These are phyloP conservation scores for Monodelphis domestica DNA, from an alignment of 2,797 vertebrate genomes.

Conservation along the genomic window DNA sequence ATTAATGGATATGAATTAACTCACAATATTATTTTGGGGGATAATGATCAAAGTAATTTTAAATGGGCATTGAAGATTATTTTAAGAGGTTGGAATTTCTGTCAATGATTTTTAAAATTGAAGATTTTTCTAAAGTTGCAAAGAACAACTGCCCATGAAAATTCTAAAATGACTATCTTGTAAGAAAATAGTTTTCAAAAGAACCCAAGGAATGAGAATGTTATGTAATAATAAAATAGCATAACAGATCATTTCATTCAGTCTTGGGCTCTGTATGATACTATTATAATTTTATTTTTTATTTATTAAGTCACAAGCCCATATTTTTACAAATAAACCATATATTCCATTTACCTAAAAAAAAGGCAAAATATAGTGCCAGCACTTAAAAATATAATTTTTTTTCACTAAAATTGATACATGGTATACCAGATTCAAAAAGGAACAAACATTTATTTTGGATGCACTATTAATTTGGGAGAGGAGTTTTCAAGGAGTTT, in stretches of 20 bases:
- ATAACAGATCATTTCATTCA: slow-evolving; percentile 65
- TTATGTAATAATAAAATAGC: slow-evolving; percentile 53
- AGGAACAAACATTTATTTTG: slow-evolving; percentile 45
- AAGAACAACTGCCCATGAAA: slow-evolving; percentile 51
- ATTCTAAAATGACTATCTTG: slow-evolving; percentile 52
- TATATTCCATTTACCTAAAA: slow-evolving; percentile 56
- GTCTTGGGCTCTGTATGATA: slow-evolving; percentile 42
- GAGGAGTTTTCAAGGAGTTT: slow-evolving; percentile 11
- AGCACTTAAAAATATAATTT: background rate
- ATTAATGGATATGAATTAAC: slow-evolving; percentile 54
- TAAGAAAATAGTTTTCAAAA: slow-evolving; percentile 52
- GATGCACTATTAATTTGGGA: background rate
- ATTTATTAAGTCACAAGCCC: slow-evolving; percentile 60
- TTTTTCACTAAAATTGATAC: slow-evolving; percentile 15
- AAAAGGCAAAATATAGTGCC: slow-evolving; percentile 42
- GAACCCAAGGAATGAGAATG: slow-evolving; percentile 65
- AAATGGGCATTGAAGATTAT: slow-evolving; percentile 44
- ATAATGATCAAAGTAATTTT: slow-evolving; percentile 45
- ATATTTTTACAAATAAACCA: slow-evolving; percentile 32
- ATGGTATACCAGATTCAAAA: slow-evolving; percentile 53
- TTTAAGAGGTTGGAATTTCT: slow-evolving; percentile 39
- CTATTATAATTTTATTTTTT: slow-evolving; percentile 48
- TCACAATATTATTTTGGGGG: slow-evolving; percentile 57
- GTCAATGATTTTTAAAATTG: background rate
- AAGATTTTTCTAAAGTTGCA: slow-evolving; percentile 56